Conservation (phyloP, 2,888 invertebrate genomes). For the Apeira syringaria region DNA sequence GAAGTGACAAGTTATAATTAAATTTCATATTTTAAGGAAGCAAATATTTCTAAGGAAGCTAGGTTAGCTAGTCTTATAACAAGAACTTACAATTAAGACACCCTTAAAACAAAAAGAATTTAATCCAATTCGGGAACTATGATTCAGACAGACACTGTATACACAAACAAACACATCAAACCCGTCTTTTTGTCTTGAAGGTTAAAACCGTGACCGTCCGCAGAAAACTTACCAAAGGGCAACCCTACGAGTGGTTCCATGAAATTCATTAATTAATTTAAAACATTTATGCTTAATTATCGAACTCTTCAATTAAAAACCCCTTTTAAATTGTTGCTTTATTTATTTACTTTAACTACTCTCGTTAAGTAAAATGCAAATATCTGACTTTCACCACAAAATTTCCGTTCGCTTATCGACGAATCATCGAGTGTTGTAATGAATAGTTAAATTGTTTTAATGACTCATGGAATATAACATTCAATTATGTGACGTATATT, state of each 20-base stretch:
- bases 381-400: slow-evolving; percentile 45
- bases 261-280: slow-evolving; percentile 78
- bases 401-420: slow-evolving; percentile 40
- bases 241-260: slow-evolving; percentile 49
- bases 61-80: too few relatives aligned
- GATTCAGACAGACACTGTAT: too few relatives aligned
- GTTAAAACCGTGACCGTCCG: neutral
- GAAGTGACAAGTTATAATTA: too few relatives aligned
- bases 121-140: too few relatives aligned
- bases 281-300: slow-evolving; percentile 80
- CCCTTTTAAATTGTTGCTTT: slow-evolving; percentile 73
- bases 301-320: slow-evolving; percentile 76
- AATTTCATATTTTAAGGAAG: too few relatives aligned
- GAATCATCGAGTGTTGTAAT: slow-evolving; percentile 34
- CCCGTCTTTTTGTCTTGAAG: too few relatives aligned
- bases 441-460: slow-evolving; percentile 36
- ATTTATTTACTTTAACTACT: slow-evolving; percentile 55
- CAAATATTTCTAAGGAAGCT: too few relatives aligned
- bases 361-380: slow-evolving; percentile 52
- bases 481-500: too few relatives aligned
- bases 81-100: too few relatives aligned
- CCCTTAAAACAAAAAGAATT: too few relatives aligned
- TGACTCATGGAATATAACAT: too few relatives aligned
- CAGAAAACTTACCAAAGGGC: neutral
- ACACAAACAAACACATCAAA: too few relatives aligned